Conservation (phyloP, 2,888 invertebrate species). For the Diogma glabrata region DNA sequence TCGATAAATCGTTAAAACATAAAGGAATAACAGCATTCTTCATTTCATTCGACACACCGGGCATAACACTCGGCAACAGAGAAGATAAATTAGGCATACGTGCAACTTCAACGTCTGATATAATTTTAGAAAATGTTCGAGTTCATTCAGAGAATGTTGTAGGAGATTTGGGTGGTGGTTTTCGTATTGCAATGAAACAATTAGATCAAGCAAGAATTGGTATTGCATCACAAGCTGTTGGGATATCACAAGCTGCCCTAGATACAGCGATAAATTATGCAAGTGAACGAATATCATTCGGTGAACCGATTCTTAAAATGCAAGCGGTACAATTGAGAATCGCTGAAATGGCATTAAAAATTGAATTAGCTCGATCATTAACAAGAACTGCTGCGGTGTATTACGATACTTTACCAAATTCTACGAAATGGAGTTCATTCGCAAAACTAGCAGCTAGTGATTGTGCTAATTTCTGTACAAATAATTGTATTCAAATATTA, state of each 20-base stretch:
- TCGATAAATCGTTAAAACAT: conserved; percentile 50
- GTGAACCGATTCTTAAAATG: conserved; percentile 49
- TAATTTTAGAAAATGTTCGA: conserved; percentile 54
- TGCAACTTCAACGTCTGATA: conserved; percentile 58
- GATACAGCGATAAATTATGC: conserved; percentile 61
- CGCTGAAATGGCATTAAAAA: conserved; percentile 56
- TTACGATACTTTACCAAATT: conserved; percentile 37
- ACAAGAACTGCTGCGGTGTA: conserved; percentile 58
- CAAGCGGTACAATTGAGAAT: conserved; percentile 45
- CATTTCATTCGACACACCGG: conserved; percentile 49
- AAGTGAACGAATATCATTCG: conserved; percentile 52
- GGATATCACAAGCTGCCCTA: conserved; percentile 62
- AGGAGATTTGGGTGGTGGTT: conserved; percentile 50
- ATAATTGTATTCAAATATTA: conserved; percentile 61
- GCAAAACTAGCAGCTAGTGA: conserved; percentile 63
- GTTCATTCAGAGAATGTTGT: conserved; percentile 46
- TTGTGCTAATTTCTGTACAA: conserved; percentile 53
- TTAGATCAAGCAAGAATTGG: conserved; percentile 61
- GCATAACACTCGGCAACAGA: conserved; percentile 51
- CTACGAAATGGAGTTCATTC: conserved; percentile 59
- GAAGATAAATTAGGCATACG: conserved; percentile 63
- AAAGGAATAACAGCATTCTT: conserved; percentile 60
- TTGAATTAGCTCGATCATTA: conserved; percentile 55
- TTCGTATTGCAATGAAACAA: conserved; percentile 52
- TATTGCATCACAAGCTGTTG: conserved; percentile 61